Percentiles rank a stretch among this genome's conserved stretches.
These are phyloP conservation scores for Staurois parvus DNA, from an alignment of 2,797 vertebrate species.

Conservation along the genomic window DNA sequence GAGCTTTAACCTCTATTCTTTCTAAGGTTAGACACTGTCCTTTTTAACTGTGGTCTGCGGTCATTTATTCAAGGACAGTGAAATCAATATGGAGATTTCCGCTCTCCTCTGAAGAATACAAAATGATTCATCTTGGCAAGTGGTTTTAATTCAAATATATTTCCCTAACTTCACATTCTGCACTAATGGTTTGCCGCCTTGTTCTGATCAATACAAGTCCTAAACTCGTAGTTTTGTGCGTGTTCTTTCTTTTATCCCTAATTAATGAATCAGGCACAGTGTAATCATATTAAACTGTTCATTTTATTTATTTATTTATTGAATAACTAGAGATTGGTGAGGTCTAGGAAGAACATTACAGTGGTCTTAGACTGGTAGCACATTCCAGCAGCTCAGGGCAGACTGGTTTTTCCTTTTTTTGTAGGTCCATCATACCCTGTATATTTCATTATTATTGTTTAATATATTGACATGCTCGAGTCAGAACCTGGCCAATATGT, in stretches of 20 bases:
- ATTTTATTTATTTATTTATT: constrained; percentile 52
- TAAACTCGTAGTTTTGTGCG: background rate
- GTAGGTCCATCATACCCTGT: no score
- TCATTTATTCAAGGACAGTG: constrained; percentile 24
- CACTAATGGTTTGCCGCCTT: constrained; percentile 15
- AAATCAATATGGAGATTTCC: constrained; percentile 53
- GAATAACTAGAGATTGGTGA: background rate
- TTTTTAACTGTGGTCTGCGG: constrained; percentile 10
- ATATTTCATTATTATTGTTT: no score
- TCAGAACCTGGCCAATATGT: no score
- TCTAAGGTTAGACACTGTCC: background rate
- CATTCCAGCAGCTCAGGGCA: no score
- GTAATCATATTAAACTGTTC: constrained; percentile 67
- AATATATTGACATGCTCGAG: no score
- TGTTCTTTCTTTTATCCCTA: constrained; percentile 67
- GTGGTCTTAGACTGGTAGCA: no score
- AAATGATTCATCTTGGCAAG: constrained; percentile 36
- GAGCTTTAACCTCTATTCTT: background rate
- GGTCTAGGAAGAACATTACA: background rate
- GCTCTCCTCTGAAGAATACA: constrained; percentile 17
- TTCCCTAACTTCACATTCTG: background rate
- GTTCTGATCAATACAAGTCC: constrained; percentile 41
- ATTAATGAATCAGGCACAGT: constrained; percentile 66
- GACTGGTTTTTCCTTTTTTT: background rate
- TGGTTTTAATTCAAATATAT: constrained; percentile 36